Conservation (phyloP, 2,888 invertebrate genomes). For the Ectemnius cavifrons region DNA sequence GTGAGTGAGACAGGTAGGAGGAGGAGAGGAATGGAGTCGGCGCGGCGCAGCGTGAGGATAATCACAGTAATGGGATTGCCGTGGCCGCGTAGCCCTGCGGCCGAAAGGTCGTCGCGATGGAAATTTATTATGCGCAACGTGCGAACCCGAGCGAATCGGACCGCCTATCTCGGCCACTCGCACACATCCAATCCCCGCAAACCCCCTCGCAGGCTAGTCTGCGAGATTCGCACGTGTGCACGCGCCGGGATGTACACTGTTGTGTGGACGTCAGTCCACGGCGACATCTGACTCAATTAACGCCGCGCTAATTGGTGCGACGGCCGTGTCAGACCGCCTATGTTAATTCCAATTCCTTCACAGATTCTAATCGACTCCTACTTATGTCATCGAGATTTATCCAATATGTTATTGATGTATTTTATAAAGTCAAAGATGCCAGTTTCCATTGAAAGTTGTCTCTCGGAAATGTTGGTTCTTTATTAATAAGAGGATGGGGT, state of each 20-base stretch:
- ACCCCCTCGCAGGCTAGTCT: background rate
- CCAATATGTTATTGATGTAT: too few species aligned
- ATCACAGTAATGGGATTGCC: conserved; percentile 61
- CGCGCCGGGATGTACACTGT: too few species aligned
- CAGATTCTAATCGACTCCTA: conserved; percentile 21
- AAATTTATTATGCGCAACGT: conserved; percentile 60
- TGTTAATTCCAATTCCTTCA: conserved; percentile 55
- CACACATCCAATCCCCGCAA: background rate
- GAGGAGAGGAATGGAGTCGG: too few species aligned
- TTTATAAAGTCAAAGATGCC: too few species aligned
- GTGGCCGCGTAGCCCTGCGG: conserved; percentile 46
- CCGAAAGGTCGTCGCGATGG: conserved; percentile 55
- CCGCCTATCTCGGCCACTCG: background rate
- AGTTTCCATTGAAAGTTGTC: too few species aligned
- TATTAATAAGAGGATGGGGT: too few species aligned
- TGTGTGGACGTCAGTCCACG: conserved; percentile 43
- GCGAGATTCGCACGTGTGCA: conserved; percentile 9
- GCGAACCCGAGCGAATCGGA: conserved; percentile 6
- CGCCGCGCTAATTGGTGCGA: conserved; percentile 60
- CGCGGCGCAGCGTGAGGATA: conserved; percentile 33
- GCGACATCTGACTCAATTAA: conserved; percentile 60
- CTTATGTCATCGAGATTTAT: conserved; percentile 26
- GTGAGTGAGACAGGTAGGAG: too few species aligned
- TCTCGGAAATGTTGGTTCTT: too few species aligned
- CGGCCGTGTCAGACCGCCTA: conserved; percentile 41